Conservation (phyloP, 2,888 invertebrate species). For the Ferrisia virgata region DNA sequence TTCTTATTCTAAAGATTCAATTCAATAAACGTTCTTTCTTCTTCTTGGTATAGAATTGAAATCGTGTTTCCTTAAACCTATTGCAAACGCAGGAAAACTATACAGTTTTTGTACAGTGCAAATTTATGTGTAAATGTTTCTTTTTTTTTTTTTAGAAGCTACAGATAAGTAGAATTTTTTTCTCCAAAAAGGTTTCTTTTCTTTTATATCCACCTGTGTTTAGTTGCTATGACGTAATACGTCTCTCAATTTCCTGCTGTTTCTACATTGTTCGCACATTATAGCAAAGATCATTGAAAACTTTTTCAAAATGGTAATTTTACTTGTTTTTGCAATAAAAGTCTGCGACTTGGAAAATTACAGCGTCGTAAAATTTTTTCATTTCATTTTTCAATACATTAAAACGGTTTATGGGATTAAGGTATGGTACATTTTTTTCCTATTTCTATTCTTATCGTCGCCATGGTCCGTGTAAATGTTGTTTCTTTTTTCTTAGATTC, state of each 20-base stretch:
- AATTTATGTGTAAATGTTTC: background rate
- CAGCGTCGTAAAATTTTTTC: conserved; percentile 7
- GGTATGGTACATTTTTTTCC: background rate
- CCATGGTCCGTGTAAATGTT: background rate
- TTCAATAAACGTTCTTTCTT: background rate
- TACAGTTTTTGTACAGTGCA: background rate
- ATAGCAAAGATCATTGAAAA: background rate
- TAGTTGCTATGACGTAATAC: background rate
- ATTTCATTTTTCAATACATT: background rate
- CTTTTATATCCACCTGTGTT: background rate
- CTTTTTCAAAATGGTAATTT: background rate
- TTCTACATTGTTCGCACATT: background rate
- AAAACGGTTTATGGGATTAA: background rate
- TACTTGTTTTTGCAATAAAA: background rate
- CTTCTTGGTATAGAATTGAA: background rate
- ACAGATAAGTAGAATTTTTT: background rate
- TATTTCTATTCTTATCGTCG: background rate
- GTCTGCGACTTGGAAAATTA: conserved; percentile 1
- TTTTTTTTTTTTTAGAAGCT: background rate
- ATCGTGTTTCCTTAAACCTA: background rate
- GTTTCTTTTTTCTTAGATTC: no score
- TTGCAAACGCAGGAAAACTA: background rate
- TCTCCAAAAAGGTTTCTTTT: background rate
- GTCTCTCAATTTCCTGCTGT: background rate
- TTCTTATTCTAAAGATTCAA: background rate